Evolutionary conservation across 2,888 invertebrate genomes (phyloP), one percentile per base, ranked within the genome.

Genomic region (Harpagoxenus sublaevis): DNA sequence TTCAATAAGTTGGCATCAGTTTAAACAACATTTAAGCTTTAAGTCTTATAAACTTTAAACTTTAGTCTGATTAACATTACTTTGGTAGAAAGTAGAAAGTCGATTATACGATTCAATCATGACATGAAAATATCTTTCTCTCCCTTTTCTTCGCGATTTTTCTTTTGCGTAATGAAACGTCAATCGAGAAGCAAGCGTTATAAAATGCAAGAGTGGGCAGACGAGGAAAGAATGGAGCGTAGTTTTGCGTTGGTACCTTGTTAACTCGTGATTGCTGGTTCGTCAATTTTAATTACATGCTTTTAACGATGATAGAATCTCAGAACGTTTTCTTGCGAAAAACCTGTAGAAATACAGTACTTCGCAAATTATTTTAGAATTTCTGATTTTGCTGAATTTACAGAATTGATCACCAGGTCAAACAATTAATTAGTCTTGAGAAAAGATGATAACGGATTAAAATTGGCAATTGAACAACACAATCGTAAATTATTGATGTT

Each of bases 211-310:
- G 55, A 62, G 48, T 71, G 48, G 12, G 53, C 39, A 48, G 23
- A 60, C n/a, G 35, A 79, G 48, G 60, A 48, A 60, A 28, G 45
- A 71, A 71, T 39, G 15, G 39, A 39, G 18, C 10, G 15, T 73
- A 48, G 79, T 51, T 62, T 81, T 65, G 71, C 23, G 35, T 60
- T 18, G 51, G 71, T 73, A 71, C 73, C 73, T 81, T 81, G 60
- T 81, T 81, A 81, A 71, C 60, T 81, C 73, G 60, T 62, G 79
- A 81, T 81, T 81, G 73, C 48, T 81, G 71, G 35, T 39, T 81
- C 71, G 60, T 81, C 79, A 81, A 81, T 81, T 81, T 81, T 81
- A 71, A 81, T 81, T 81, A 81, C 60, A 60, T 39, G 60, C 60
- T 81, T 71, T 81, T 81, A 81, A 70, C 57, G 57, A 66, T 60